Conservation (phyloP, 1,140 invertebrate species). For the Aphaenogaster rudis region DNA sequence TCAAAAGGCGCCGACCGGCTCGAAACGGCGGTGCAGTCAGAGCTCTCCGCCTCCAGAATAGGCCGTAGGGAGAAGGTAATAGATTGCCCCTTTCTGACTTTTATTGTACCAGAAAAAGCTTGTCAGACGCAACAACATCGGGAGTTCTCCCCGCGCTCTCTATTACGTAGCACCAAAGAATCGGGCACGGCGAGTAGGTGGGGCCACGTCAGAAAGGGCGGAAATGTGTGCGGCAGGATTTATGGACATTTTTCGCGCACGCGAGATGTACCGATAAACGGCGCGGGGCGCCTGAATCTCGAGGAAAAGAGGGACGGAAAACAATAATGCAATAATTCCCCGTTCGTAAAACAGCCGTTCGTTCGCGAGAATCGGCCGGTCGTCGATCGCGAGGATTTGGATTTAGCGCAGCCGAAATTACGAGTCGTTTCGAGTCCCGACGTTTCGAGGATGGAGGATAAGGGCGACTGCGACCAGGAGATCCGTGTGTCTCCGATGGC, state of each 20-base stretch:
- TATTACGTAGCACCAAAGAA: constrained; percentile 50
- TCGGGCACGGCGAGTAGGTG: constrained; percentile 46
- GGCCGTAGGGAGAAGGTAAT: constrained; percentile 74
- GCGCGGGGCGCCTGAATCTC: background rate
- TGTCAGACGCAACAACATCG: constrained; percentile 74
- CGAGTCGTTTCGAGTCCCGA: constrained; percentile 29
- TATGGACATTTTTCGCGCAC: constrained; percentile 55
- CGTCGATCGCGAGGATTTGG: constrained; percentile 66
- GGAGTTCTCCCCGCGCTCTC: constrained; percentile 51
- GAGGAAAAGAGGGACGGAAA: background rate
- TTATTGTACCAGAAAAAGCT: constrained; percentile 79
- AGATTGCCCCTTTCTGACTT: constrained; percentile 81
- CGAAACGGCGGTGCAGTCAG: constrained; percentile 65
- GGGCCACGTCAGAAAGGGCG: constrained; percentile 17
- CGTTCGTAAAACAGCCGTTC: background rate
- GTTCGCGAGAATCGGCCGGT: constrained; percentile 27
- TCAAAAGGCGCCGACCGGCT: constrained; percentile 76
- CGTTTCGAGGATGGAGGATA: background rate
- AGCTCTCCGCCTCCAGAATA: constrained; percentile 61
- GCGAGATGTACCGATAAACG: constrained; percentile 31
- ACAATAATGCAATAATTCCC: constrained; percentile 9
- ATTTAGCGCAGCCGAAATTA: constrained; percentile 73
- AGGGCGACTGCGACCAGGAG: background rate
- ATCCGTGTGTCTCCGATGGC: constrained; percentile 66
- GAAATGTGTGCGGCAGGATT: constrained; percentile 57